Evolutionary conservation across 2,888 invertebrate genomes (phyloP), one percentile per base, ranked within the genome.

Genomic region (Brenthis hecate): DNA sequence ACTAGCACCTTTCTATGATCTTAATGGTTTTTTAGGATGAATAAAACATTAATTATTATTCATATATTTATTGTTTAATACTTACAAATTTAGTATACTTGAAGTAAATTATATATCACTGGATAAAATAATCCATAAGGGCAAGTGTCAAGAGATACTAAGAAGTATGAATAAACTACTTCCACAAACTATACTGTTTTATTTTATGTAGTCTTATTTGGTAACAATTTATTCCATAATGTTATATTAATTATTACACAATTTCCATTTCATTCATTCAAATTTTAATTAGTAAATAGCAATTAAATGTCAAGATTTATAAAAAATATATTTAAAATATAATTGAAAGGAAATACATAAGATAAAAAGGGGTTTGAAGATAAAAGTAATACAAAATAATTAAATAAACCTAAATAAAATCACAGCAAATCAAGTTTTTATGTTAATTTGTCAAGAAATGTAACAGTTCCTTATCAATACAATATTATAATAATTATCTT

Each of bases 91-190:
- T 87, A 83, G 75, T 69, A 80, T 80, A 82, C 78, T 79, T 75
- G 75, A 72, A 65, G 64, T 66, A 74, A 80, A 74, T 79, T 81
- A 79, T 82, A 80, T 85, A 86, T 88, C 85, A 86, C 83, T 77
- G 85, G 83, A 81, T 86, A 78, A 75, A 75, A 78, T 76, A 84
- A 84, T 86, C 81, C 80, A 72, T 82, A 83, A 81, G 81, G 82
- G 66, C 72, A 71, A 72, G 71, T 72, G 72, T 73, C 70, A 72
- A 73, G 62, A 68, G 67, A 66, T 68, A 74, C 60, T 69, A 66
- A 68, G 23, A 57, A 57, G 56, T 57, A 56, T 56, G 56, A 64
- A 69, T 71, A 69, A 69, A 72, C 50, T 67, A 56, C 63, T 62
- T 65, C 55, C 47, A 66, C 65, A 58, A 62, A 55, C 65, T 53